These are phyloP conservation scores for Melitaea cinxia DNA, from an alignment of 1,140 invertebrate species.

Conservation along the genomic window DNA sequence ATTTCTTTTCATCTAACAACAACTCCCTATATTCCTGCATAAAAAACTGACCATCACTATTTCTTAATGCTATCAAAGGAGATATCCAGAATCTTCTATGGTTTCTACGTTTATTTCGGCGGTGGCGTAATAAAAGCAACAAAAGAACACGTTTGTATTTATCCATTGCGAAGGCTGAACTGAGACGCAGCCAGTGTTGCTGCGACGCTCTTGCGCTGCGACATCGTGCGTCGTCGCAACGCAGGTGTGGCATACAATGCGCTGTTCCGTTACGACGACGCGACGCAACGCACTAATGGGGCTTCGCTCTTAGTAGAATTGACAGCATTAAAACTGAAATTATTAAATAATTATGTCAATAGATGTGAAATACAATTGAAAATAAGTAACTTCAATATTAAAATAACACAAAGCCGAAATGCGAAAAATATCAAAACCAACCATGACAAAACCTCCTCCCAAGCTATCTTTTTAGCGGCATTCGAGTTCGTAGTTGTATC, in stretches of 20 bases:
- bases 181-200: slow-evolving; percentile 26
- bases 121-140: slow-evolving; percentile 43
- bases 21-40: slow-evolving; percentile 38
- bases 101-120: slow-evolving; percentile 44
- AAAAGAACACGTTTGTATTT: slow-evolving; percentile 41
- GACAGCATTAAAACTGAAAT: too few relatives aligned
- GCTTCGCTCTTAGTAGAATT: slow-evolving; percentile 1
- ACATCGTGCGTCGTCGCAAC: slow-evolving; percentile 20
- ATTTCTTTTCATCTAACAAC: slow-evolving; percentile 40
- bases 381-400: too few relatives aligned
- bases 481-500: too few relatives aligned
- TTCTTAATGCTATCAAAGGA: slow-evolving; percentile 48
- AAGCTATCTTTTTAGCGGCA: too few relatives aligned
- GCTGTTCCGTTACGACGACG: slow-evolving; percentile 18
- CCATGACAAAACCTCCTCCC: too few relatives aligned
- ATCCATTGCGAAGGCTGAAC: slow-evolving; percentile 36
- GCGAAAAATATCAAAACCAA: too few relatives aligned
- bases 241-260: slow-evolving; percentile 29
- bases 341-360: neutral
- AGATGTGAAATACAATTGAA: neutral
- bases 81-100: slow-evolving; percentile 42
- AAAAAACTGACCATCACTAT: slow-evolving; percentile 48
- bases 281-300: slow-evolving; percentile 20
- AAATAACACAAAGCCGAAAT: too few relatives aligned
- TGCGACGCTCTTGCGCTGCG: slow-evolving; percentile 25